Evolutionary conservation across 2,797 vertebrate genomes (phyloP), one percentile per base, ranked within the genome.

Genomic region (Paramormyrops hopkinsi): DNA sequence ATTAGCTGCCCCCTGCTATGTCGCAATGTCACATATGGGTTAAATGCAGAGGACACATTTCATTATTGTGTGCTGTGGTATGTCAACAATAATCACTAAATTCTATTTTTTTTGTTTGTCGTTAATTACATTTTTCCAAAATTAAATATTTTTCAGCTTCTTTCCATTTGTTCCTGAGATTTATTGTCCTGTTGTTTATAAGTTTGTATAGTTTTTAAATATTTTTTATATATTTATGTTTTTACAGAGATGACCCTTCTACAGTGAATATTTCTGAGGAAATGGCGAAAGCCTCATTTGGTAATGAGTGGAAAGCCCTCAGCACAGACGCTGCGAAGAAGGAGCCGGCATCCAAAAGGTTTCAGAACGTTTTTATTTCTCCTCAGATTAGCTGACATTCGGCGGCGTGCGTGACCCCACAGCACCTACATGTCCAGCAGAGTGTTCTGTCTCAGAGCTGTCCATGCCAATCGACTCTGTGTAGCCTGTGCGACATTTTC

Each of bases 261-360:
- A 97, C 97, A 14, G 98, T 99, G 92, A 99, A 99, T 95, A 99
- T 99, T 95, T 97, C 99, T 51, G 98, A 99, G 91, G 99, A 99
- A 95, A 99, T 99, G 98, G 97, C 98, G 90, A 99, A 99, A 97
- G 97, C 98, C 41, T 97, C 98, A 54, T 96, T 97, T 22, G 96
- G 96, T 86, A 94, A 91, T 65, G 97, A 97, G 89, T 99, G 98
- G 98, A 99, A 98, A 95, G 97, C 96, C 17, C 94, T 99, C 89
- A 96, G 89, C 90, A 97, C 97, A 0, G 98, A 99, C 91, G 96
- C 94, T 91, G 50, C 96, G 91, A 98, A 98, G 95, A 98, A 97
- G 91, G 99, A 99, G 33, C 91, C 93, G 25, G 92, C 93, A 92
- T 94, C 96, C 90, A 99, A 98, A 97, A 99, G 98, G 98, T 99